These are phyloP conservation scores for Mythimna lalbum DNA, from an alignment of 2,888 invertebrate species.

Conservation along the genomic window DNA sequence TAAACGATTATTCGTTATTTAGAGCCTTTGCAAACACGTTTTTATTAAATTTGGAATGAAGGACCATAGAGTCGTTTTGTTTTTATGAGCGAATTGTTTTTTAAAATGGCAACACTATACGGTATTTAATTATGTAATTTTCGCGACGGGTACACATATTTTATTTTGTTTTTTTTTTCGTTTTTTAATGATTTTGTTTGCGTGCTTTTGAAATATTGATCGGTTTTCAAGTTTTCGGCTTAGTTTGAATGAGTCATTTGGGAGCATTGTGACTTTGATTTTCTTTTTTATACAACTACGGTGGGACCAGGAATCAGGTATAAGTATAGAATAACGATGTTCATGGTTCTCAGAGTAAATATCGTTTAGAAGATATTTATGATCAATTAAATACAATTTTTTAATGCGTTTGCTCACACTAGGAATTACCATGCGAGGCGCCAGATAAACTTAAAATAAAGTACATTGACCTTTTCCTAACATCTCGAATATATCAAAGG, in stretches of 20 bases:
- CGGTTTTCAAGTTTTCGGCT: constrained; percentile 20
- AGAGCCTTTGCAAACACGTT: constrained; percentile 49
- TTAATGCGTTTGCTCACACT: too few relatives aligned
- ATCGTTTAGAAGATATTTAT: too few relatives aligned
- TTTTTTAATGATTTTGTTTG: constrained; percentile 14
- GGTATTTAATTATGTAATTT: constrained; percentile 60
- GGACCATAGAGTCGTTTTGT: constrained; percentile 36
- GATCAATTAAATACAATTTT: too few relatives aligned
- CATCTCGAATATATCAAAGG: too few relatives aligned
- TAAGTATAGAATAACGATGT: background rate
- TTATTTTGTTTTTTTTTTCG: constrained; percentile 6
- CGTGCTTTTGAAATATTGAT: constrained; percentile 27
- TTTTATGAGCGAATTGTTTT: constrained; percentile 49
- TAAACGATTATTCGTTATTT: constrained; percentile 75
- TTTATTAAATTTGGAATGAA: constrained; percentile 65
- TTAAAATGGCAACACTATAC: constrained; percentile 48
- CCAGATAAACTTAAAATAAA: too few relatives aligned
- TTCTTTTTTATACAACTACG: background rate
- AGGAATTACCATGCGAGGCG: too few relatives aligned
- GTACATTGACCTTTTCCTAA: too few relatives aligned
- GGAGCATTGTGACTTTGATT: background rate
- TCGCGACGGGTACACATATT: constrained; percentile 42
- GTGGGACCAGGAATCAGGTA: background rate
- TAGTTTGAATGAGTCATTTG: constrained; percentile 38
- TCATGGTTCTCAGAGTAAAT: background rate